These are phyloP conservation scores for Rhopalosiphum padi DNA, from an alignment of 1,140 invertebrate genomes.

Conservation along the genomic window DNA sequence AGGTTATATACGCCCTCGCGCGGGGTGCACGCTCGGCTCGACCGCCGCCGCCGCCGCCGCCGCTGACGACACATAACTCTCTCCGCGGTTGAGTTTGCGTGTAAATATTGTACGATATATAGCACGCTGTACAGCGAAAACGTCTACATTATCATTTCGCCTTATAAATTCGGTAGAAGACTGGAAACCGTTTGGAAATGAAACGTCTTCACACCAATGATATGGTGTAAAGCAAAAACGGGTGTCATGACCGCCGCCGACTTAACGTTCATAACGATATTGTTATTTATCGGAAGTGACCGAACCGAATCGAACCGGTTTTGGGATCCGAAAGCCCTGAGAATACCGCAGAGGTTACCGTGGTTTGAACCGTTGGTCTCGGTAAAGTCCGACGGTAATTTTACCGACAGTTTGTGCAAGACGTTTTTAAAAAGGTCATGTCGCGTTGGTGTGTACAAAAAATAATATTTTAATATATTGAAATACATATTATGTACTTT, in stretches of 20 bases:
- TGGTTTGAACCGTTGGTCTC: neutral
- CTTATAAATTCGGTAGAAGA: neutral
- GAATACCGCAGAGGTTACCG: too few relatives aligned
- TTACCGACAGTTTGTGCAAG: too few relatives aligned
- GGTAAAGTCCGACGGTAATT: too few relatives aligned
- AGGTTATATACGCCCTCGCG: constrained; percentile 49
- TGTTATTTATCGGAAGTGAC: neutral
- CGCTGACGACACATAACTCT: neutral
- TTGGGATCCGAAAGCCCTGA: neutral
- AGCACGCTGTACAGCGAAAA: neutral
- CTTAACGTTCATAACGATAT: neutral
- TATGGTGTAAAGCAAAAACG: neutral
- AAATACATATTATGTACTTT: too few relatives aligned
- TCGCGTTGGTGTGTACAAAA: too few relatives aligned
- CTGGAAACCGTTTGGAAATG: neutral
- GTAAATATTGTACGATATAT: neutral
- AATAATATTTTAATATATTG: too few relatives aligned
- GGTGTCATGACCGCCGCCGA: neutral
- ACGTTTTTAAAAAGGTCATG: too few relatives aligned
- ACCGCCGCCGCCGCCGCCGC: neutral
- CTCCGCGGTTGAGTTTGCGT: neutral
- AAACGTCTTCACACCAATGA: neutral
- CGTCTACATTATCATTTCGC: neutral
- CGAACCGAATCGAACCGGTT: neutral
- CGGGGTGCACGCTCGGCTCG: neutral